A percentile compares a stretch with the other conserved stretches of the same genome.
Conservation (phyloP, 2,113 vertebrate species). For the Acrocephalus arundinaceus region DNA sequence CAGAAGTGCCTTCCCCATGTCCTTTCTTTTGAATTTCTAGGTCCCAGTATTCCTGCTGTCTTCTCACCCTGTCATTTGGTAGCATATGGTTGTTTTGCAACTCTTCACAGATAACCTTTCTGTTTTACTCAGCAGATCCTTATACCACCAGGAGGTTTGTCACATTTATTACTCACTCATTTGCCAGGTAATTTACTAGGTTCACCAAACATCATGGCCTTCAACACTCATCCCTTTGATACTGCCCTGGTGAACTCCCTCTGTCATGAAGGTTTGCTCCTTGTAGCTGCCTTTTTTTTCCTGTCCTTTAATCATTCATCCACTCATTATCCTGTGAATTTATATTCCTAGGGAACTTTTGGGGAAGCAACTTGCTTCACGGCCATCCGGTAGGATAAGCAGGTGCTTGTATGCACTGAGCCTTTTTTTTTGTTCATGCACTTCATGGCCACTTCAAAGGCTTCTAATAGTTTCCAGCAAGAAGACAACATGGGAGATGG, state of each 20-base stretch:
- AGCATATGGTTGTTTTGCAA: not conserved
- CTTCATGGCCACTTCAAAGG: not conserved
- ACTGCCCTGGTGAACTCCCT: not conserved
- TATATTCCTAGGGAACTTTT: not conserved
- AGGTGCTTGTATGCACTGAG: not conserved
- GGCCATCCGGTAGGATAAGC: not conserved
- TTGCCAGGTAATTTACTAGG: not conserved
- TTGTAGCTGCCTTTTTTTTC: not conserved
- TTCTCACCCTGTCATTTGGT: slow-evolving; percentile 14
- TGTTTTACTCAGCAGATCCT: not conserved
- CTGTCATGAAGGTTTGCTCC: not conserved
- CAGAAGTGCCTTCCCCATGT: not conserved
- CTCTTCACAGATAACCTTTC: not conserved
- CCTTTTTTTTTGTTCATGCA: not conserved
- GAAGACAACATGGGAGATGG: not conserved
- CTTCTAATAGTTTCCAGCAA: not conserved
- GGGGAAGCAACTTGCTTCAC: not conserved
- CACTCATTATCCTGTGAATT: not conserved
- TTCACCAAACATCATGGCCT: not conserved
- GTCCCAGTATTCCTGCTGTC: not conserved
- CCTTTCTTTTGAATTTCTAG: not conserved
- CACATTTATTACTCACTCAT: not conserved
- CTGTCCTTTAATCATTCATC: not conserved
- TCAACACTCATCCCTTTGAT: not conserved
- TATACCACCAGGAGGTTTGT: not conserved